Evolutionary conservation across 30 jellyfish, hydroid and myxozoan species (phyloP).

Genomic region (Catostylus mosaicus): DNA sequence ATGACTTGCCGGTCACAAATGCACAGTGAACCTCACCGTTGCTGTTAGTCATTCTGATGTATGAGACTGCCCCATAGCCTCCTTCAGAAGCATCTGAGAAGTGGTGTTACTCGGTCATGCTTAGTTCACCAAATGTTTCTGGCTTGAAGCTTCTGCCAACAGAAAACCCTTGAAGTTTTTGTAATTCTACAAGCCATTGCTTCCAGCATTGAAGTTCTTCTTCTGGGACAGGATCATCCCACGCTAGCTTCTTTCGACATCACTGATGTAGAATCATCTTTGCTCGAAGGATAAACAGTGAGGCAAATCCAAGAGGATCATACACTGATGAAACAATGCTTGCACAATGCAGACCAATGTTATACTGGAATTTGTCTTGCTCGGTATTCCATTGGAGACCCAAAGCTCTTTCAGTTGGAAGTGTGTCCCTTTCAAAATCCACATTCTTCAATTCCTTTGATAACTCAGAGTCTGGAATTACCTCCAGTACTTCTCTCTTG

Average conservation of each 20-base stretch:
- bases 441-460: slow-evolving; percentile 41
- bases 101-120: slow-evolving; percentile 26
- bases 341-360: slow-evolving; percentile 15
- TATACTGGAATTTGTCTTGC: slow-evolving; percentile 31
- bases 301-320: slow-evolving; percentile 74
- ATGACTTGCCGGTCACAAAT: slow-evolving; percentile 41
- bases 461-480: slow-evolving; percentile 40
- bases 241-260: slow-evolving; percentile 27
- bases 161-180: slow-evolving; percentile 11
- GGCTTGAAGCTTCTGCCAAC: slow-evolving; percentile 19
- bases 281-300: slow-evolving; percentile 48
- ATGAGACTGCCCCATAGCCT: slow-evolving; percentile 62
- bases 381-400: slow-evolving; percentile 65
- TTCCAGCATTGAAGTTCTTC: slow-evolving; percentile 12
- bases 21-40: slow-evolving; percentile 43
- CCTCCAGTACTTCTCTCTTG: slow-evolving; percentile 19
- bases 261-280: slow-evolving; percentile 31
- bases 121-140: slow-evolving; percentile 10
- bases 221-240: slow-evolving; percentile 51
- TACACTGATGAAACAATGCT: slow-evolving; percentile 29
- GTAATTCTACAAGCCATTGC: slow-evolving; percentile 45
- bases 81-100: slow-evolving; percentile 56
- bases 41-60: slow-evolving; percentile 31
- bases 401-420: slow-evolving; percentile 62
- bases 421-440: slow-evolving; percentile 12